These are phyloP conservation scores for Drosophila trapezifrons DNA, from an alignment of 1,140 invertebrate species.

Conservation along the genomic window DNA sequence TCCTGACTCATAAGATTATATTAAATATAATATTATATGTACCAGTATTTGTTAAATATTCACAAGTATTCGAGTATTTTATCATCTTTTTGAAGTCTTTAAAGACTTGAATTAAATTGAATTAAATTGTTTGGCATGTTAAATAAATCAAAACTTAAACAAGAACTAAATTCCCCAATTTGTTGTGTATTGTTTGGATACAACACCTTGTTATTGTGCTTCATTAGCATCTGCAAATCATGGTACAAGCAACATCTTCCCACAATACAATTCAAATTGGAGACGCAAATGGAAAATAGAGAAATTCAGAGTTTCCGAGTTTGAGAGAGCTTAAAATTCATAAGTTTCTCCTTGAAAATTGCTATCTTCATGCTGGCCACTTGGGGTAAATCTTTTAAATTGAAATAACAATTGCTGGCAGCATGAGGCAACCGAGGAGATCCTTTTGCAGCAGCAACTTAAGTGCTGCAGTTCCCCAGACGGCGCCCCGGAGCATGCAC, in stretches of 20 bases:
- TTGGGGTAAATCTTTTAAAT: constrained; percentile 56
- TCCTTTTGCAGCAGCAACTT: constrained; percentile 52
- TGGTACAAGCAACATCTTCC: background rate
- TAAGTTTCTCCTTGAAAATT: constrained; percentile 26
- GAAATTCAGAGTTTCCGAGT: background rate
- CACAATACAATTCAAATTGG: background rate
- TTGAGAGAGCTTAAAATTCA: constrained; percentile 36
- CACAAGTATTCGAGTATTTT: no score
- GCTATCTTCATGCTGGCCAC: constrained; percentile 19
- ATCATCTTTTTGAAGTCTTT: no score
- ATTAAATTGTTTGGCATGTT: no score
- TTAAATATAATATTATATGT: no score
- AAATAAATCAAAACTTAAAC: background rate
- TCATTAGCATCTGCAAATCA: background rate
- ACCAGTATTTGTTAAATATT: background rate
- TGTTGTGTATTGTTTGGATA: background rate
- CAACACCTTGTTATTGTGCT: background rate
- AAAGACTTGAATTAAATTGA: no score
- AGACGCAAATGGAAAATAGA: background rate
- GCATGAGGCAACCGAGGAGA: constrained; percentile 12
- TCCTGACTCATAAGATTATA: no score
- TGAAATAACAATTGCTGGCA: constrained; percentile 54
- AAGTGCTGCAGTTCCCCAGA: constrained; percentile 53
- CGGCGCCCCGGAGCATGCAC: constrained; percentile 6
- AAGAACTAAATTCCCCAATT: background rate